phyloP scores from a whole-genome alignment of 2,888 invertebrate species.

The Venusia cambrica region DNA sequence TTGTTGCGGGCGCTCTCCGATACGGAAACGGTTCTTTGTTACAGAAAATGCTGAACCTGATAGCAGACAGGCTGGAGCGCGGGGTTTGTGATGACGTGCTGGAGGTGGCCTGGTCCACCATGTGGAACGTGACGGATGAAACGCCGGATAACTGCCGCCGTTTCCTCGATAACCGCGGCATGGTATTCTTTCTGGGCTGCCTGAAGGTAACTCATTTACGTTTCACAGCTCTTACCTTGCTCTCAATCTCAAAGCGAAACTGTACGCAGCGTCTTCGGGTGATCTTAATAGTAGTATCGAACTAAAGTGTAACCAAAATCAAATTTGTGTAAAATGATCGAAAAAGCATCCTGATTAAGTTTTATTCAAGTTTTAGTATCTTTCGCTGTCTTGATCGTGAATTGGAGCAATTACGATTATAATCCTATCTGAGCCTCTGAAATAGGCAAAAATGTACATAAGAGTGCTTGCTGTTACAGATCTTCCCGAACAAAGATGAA shows the following conservation, averaged over 20 bases:
- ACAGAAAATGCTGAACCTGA: slow-evolving; percentile 90
- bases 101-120: slow-evolving; percentile 99
- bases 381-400: no score
- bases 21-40: slow-evolving; percentile 35
- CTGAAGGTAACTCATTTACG: slow-evolving; percentile 82
- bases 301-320: no score
- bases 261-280: no score
- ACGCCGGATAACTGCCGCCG: slow-evolving; percentile 96
- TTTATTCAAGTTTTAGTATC: no score
- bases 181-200: slow-evolving; percentile 94
- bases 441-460: no score
- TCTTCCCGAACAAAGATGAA: slow-evolving; percentile 93
- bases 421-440: no score
- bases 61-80: slow-evolving; percentile 88
- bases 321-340: no score
- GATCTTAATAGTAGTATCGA: no score
- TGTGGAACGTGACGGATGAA: slow-evolving; percentile 99
- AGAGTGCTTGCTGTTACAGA: slow-evolving; percentile 79
- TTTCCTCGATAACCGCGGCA: slow-evolving; percentile 93
- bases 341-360: no score
- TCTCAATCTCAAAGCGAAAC: no score
- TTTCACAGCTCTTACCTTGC: slow-evolving; percentile 3
- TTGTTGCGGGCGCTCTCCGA: no score
- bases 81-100: slow-evolving; percentile 95
- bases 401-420: no score